phyloP scores from a whole-genome alignment of 2,113 vertebrate genomes.

The Pseudonaja textilis region DNA sequence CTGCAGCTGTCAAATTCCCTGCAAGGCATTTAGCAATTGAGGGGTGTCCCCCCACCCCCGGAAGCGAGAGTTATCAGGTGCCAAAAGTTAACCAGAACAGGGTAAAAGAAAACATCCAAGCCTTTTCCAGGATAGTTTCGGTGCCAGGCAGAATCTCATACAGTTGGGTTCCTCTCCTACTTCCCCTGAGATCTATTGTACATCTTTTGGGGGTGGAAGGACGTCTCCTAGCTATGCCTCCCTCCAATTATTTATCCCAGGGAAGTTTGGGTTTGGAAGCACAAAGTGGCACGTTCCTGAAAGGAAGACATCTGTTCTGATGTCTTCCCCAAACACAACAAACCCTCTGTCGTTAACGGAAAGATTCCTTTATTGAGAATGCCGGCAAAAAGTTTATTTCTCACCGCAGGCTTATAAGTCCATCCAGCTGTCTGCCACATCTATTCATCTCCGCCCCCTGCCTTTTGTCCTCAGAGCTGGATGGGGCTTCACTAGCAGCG shows the following conservation, averaged over 20 bases:
- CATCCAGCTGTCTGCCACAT: too few species aligned
- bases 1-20: background rate
- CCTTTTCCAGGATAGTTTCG: background rate
- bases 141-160: background rate
- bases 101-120: background rate
- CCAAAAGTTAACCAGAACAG: background rate
- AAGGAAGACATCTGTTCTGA: too few species aligned
- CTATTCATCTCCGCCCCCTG: too few species aligned
- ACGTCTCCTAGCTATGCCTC: background rate
- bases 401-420: too few species aligned
- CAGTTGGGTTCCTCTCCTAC: background rate
- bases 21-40: background rate
- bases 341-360: too few species aligned
- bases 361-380: too few species aligned
- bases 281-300: too few species aligned
- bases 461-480: too few species aligned
- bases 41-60: background rate
- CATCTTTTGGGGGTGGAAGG: too few species aligned
- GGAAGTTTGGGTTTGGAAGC: background rate
- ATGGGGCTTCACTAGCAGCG: too few species aligned
- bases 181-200: background rate
- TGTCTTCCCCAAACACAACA: too few species aligned
- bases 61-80: background rate
- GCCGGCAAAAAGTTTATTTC: too few species aligned
- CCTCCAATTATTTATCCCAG: background rate